Evolutionary conservation across 2,888 invertebrate genomes (phyloP).

Genomic region (Cerastoderma edule): DNA sequence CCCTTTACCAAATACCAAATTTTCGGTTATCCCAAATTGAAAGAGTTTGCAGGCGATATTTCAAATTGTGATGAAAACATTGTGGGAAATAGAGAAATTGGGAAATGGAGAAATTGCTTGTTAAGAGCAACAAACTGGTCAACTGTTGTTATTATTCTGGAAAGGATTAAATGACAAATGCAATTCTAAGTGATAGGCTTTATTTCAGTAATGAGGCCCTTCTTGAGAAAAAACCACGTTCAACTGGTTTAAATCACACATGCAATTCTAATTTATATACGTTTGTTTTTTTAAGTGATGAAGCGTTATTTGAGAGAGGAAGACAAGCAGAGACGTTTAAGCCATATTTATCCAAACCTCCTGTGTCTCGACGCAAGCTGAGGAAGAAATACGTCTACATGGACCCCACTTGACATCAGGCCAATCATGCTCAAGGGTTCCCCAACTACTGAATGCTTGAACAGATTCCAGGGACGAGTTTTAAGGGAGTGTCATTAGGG

Average conservation of each 20-base stretch:
- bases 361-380: neutral
- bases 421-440: too few relatives aligned
- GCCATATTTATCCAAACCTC: conserved; percentile 14
- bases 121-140: neutral
- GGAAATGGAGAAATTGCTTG: neutral
- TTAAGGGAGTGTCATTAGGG: too few relatives aligned
- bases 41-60: too few relatives aligned
- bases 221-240: too few relatives aligned
- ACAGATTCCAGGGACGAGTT: too few relatives aligned
- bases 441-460: too few relatives aligned
- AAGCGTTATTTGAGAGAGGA: conserved; percentile 21
- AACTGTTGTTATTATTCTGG: neutral
- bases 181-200: neutral
- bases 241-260: too few relatives aligned
- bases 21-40: too few relatives aligned
- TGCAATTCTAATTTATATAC: neutral
- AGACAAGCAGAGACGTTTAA: conserved; percentile 9
- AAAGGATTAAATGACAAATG: neutral
- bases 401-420: conserved; percentile 14
- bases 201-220: neutral
- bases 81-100: neutral
- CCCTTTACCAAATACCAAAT: too few relatives aligned
- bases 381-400: conserved; percentile 3
- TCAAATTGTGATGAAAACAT: neutral
- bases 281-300: neutral